Evolutionary conservation across 2,888 invertebrate genomes (phyloP).

Genomic region (Ecliptopera silaceata): DNA sequence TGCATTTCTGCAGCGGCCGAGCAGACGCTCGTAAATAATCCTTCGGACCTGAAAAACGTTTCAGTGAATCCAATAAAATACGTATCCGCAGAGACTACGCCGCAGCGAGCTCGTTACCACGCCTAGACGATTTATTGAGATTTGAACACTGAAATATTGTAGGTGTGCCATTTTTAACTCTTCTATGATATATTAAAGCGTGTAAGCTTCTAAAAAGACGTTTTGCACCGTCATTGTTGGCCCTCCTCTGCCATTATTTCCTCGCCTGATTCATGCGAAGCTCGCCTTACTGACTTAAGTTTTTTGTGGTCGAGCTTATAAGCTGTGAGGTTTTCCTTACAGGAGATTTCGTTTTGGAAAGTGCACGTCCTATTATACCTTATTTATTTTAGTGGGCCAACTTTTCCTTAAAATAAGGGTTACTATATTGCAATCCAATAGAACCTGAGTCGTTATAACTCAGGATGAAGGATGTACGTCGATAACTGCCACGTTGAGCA

Average conservation of each 20-base stretch:
- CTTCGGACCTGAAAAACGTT: conserved; percentile 82
- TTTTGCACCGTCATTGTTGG: conserved; percentile 21
- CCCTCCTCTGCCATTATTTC: conserved; percentile 11
- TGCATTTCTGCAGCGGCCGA: conserved; percentile 76
- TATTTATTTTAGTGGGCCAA: not conserved
- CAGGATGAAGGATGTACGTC: not conserved
- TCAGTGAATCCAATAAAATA: conserved; percentile 83
- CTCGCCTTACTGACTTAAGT: not conserved
- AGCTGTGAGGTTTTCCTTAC: not conserved
- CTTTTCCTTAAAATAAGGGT: not conserved
- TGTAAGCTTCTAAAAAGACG: conserved; percentile 16
- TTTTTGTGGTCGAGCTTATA: not conserved
- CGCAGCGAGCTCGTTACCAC: conserved; percentile 82
- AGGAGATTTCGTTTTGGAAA: not conserved
- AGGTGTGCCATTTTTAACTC: conserved; percentile 78
- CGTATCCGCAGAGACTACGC: conserved; percentile 82
- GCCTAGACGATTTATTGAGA: conserved; percentile 83
- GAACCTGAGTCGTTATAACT: not conserved
- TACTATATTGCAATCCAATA: not conserved
- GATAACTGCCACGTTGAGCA: no score
- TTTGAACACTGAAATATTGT: conserved; percentile 82
- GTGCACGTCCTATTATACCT: not conserved
- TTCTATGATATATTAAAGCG: conserved; percentile 57
- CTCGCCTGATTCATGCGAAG: conserved; percentile 8
- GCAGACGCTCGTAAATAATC: conserved; percentile 82